These are phyloP conservation scores for Cheilosia impressa DNA, from an alignment of 2,888 invertebrate genomes.

Conservation along the genomic window DNA sequence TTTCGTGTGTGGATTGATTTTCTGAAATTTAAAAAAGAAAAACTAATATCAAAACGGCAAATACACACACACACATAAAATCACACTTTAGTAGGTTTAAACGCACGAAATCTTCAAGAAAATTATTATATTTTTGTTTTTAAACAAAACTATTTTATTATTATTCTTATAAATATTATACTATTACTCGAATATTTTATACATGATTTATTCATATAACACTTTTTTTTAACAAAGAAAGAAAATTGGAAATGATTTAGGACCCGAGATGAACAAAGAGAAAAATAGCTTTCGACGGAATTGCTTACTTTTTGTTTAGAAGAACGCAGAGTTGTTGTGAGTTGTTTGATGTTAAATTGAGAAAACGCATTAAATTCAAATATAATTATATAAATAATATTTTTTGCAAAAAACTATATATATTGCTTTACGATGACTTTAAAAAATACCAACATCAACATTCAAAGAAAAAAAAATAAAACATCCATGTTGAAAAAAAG, in stretches of 20 bases:
- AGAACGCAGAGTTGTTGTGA: slow-evolving; percentile 9
- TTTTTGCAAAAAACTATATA: slow-evolving; percentile 22
- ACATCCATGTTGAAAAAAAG: slow-evolving; percentile 64
- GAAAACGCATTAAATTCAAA: slow-evolving; percentile 77
- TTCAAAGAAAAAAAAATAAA: slow-evolving; percentile 52
- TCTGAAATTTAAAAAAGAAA: not conserved
- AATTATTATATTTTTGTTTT: not conserved
- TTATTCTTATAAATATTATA: slow-evolving; percentile 20
- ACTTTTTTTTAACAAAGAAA: not conserved
- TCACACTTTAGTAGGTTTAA: slow-evolving; percentile 54
- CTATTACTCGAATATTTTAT: slow-evolving; percentile 36
- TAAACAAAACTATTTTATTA: slow-evolving; percentile 22
- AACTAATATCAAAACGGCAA: slow-evolving; percentile 46
- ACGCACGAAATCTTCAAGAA: slow-evolving; percentile 53
- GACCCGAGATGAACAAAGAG: not conserved
- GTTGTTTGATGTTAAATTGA: slow-evolving; percentile 43
- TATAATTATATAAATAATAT: slow-evolving; percentile 45
- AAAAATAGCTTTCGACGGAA: slow-evolving; percentile 10
- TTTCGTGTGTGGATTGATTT: slow-evolving; percentile 60
- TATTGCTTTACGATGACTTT: slow-evolving; percentile 78
- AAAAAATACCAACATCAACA: slow-evolving; percentile 46
- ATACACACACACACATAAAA: slow-evolving; percentile 37
- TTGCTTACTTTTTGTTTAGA: slow-evolving; percentile 12
- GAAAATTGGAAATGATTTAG: slow-evolving; percentile 38
- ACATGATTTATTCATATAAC: slow-evolving; percentile 36